A percentile compares a stretch with the other conserved stretches of the same genome.
These are phyloP conservation scores for Ctenopoma multispine DNA, from an alignment of 2,797 vertebrate genomes.

Conservation along the genomic window DNA sequence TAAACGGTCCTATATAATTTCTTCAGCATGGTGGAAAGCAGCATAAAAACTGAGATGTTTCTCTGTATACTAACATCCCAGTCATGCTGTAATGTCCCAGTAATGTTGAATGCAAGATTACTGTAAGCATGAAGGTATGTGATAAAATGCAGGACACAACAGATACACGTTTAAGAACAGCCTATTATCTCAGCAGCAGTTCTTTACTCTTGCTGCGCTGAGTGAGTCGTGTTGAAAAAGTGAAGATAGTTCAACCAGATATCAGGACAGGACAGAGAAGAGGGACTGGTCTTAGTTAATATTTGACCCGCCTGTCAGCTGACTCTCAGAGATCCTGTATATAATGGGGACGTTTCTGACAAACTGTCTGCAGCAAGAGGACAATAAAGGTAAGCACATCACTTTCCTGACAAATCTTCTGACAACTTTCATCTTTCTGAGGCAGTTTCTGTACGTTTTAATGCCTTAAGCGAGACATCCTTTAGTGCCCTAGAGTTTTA, in stretches of 20 bases:
- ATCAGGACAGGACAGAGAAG: slow-evolving; percentile 34
- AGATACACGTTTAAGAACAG: not conserved
- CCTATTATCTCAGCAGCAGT: slow-evolving; percentile 8
- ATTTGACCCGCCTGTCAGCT: slow-evolving; percentile 62
- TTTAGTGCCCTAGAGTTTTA: not conserved
- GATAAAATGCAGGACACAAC: slow-evolving; percentile 8
- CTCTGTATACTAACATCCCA: not conserved
- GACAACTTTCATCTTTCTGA: not conserved
- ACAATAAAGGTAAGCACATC: slow-evolving; percentile 66
- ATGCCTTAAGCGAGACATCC: not conserved
- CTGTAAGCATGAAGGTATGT: not conserved
- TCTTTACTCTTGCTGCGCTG: slow-evolving; percentile 18
- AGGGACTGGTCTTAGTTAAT: slow-evolving; percentile 61
- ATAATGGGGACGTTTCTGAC: slow-evolving; percentile 50
- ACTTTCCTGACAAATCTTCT: not conserved
- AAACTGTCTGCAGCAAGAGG: slow-evolving; percentile 67
- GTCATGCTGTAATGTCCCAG: no score
- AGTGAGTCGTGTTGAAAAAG: slow-evolving; percentile 54
- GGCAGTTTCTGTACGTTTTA: no score
- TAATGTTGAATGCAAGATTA: not conserved
- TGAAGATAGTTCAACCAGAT: slow-evolving; percentile 22
- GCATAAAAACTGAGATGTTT: not conserved
- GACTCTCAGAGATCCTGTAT: slow-evolving; percentile 55
- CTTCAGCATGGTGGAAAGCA: not conserved
- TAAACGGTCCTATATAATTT: not conserved